Percentiles rank a stretch among this genome's conserved stretches.
phyloP scores from a whole-genome alignment of 2,797 vertebrate species.

The Lindbergichthys nudifrons region DNA sequence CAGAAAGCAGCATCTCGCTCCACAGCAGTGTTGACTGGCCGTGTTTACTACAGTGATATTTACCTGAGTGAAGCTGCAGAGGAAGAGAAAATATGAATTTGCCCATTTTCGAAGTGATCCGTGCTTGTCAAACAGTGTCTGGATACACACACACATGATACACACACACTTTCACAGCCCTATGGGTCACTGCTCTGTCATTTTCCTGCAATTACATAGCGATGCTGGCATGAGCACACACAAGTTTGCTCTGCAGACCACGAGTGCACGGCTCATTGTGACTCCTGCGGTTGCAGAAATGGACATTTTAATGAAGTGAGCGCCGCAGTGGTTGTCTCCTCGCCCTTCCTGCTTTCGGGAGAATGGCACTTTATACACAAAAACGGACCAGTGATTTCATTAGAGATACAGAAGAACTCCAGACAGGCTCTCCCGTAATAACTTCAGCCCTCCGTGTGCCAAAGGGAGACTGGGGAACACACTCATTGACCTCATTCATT shows the following conservation, averaged over 20 bases:
- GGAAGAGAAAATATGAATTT: slow-evolving; percentile 24
- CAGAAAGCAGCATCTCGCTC: slow-evolving; percentile 8
- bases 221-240: slow-evolving; percentile 24
- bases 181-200: slow-evolving; percentile 49
- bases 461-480: slow-evolving; percentile 17
- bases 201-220: slow-evolving; percentile 39
- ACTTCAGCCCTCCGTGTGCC: slow-evolving; percentile 5
- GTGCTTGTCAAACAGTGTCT: slow-evolving; percentile 36
- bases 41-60: slow-evolving; percentile 47
- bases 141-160: slow-evolving; percentile 16
- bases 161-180: slow-evolving; percentile 11
- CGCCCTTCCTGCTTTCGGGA: slow-evolving; percentile 24
- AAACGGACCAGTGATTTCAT: slow-evolving; percentile 64
- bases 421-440: slow-evolving; percentile 15
- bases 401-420: slow-evolving; percentile 45
- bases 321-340: slow-evolving; percentile 47
- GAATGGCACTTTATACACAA: slow-evolving; percentile 56
- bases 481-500: slow-evolving; percentile 31
- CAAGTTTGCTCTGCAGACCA: slow-evolving; percentile 44
- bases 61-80: slow-evolving; percentile 36
- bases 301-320: slow-evolving; percentile 77
- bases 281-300: slow-evolving; percentile 72
- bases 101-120: slow-evolving; percentile 42
- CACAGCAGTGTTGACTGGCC: slow-evolving; percentile 33
- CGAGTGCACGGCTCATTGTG: slow-evolving; percentile 49